phyloP scores from a whole-genome alignment of 2,888 invertebrate species.

The Agrochola circellaris region DNA sequence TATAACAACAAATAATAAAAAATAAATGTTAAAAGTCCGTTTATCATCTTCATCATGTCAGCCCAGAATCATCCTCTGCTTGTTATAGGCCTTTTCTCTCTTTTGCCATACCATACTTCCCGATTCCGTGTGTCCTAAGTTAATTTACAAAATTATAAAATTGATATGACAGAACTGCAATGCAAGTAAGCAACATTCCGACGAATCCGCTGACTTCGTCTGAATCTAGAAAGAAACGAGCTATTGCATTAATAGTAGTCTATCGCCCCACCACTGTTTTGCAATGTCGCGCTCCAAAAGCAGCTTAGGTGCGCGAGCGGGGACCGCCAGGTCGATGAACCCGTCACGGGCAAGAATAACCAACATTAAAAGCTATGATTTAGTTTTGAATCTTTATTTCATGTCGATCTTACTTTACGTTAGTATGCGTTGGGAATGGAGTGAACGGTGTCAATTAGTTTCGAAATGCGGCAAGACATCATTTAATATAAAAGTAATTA shows the following conservation, averaged over 20 bases:
- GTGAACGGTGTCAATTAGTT: constrained; percentile 25
- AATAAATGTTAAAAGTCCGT: too few relatives aligned
- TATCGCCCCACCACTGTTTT: constrained; percentile 69
- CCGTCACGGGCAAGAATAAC: constrained; percentile 79
- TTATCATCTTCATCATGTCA: background rate
- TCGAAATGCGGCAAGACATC: background rate
- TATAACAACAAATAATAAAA: too few relatives aligned
- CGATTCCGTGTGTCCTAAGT: background rate
- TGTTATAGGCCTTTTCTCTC: background rate
- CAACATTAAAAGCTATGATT: constrained; percentile 69
- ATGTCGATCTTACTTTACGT: constrained; percentile 21
- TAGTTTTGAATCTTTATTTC: constrained; percentile 62
- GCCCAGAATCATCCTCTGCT: background rate
- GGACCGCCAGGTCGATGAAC: constrained; percentile 82
- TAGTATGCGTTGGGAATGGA: constrained; percentile 7
- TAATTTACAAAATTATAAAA: background rate
- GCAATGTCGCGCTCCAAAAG: constrained; percentile 87
- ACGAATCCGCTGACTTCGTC: constrained; percentile 17
- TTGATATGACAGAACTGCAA: background rate
- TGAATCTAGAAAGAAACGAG: constrained; percentile 36
- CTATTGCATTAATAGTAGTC: constrained; percentile 50
- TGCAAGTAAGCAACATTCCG: background rate
- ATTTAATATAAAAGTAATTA: background rate
- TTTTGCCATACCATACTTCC: background rate
- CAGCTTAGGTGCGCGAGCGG: constrained; percentile 81